Percentiles rank a stretch among this genome's conserved stretches.
Conservation (phyloP, 2,797 vertebrate genomes). For the Masticophis lateralis region DNA sequence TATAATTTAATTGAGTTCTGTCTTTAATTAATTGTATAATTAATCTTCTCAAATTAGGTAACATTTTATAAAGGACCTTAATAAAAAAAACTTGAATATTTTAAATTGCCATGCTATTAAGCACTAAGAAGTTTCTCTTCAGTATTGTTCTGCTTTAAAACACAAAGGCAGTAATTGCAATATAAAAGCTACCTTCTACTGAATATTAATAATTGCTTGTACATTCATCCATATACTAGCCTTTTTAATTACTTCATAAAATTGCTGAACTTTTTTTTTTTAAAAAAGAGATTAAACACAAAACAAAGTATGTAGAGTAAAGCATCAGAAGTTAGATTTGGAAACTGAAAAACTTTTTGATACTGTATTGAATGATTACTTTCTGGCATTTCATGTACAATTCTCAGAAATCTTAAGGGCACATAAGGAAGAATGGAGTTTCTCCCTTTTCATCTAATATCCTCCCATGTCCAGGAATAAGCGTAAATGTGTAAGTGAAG, state of each 20-base stretch:
- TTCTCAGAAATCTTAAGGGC: conserved; percentile 31
- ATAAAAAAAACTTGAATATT: conserved; percentile 87
- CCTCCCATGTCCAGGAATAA: conserved; percentile 40
- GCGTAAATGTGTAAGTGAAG: conserved; percentile 15
- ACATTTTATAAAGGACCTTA: conserved; percentile 89
- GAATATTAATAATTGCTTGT: conserved; percentile 78
- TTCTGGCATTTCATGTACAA: conserved; percentile 35
- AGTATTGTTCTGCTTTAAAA: conserved; percentile 79
- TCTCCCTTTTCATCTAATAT: conserved; percentile 31
- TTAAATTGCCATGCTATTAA: conserved; percentile 86
- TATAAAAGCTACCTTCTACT: conserved; percentile 77
- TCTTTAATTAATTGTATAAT: conserved; percentile 99
- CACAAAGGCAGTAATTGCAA: conserved; percentile 77
- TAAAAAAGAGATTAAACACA: conserved; percentile 49
- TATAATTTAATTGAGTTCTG: conserved; percentile 91
- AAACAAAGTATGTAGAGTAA: conserved; percentile 45
- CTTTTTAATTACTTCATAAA: conserved; percentile 57
- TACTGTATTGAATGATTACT: conserved; percentile 16
- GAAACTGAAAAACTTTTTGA: conserved; percentile 19
- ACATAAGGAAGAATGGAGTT: neutral
- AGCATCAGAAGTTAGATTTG: conserved; percentile 35
- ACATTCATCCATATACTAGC: conserved; percentile 72
- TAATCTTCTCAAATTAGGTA: conserved; percentile 98
- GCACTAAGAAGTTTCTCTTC: conserved; percentile 75
- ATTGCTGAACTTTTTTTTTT: conserved; percentile 64